Percentiles rank a stretch among this genome's conserved stretches.
Evolutionary conservation across 2,888 invertebrate genomes (phyloP).

Genomic region (Melieria omissa): DNA sequence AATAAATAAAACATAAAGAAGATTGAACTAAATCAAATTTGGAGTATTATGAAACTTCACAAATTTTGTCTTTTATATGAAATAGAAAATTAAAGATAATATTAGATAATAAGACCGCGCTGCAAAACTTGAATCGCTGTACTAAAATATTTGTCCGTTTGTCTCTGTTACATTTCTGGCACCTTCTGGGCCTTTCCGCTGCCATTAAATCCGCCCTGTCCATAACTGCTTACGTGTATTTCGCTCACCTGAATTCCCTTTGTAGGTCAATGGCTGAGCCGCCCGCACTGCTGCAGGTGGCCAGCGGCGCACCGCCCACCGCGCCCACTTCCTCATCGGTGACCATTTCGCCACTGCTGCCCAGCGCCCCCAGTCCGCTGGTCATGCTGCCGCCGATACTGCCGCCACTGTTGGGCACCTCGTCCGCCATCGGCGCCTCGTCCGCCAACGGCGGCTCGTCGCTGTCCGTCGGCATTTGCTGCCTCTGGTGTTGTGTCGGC

Average conservation of each 20-base stretch:
- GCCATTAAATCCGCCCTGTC: too few relatives aligned
- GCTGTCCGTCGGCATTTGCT: conserved; percentile 13
- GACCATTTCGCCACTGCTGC: conserved; percentile 44
- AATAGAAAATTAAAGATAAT: too few relatives aligned
- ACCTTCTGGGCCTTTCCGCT: too few relatives aligned
- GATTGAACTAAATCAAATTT: too few relatives aligned
- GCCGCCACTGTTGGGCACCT: conserved; percentile 2
- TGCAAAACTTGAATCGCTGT: too few relatives aligned
- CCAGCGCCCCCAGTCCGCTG: conserved; percentile 48
- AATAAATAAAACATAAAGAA: too few relatives aligned
- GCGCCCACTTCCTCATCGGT: conserved; percentile 46
- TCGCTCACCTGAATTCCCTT: conserved; percentile 47
- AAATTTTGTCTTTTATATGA: too few relatives aligned
- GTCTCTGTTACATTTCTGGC: too few relatives aligned
- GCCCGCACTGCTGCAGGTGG: conserved; percentile 43
- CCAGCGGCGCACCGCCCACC: conserved; percentile 45
- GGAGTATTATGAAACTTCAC: too few relatives aligned
- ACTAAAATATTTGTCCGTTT: too few relatives aligned
- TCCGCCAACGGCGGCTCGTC: conserved; percentile 19
- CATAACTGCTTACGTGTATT: too few relatives aligned
- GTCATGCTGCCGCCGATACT: conserved; percentile 9
- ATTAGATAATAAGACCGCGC: too few relatives aligned
- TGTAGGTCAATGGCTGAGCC: conserved; percentile 44
- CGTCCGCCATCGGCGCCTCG: conserved; percentile 9
- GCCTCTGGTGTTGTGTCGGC: neutral